Percentiles rank a stretch among this genome's conserved stretches.
phyloP scores from a whole-genome alignment of 2,888 invertebrate species.

The Machimus atricapillus region DNA sequence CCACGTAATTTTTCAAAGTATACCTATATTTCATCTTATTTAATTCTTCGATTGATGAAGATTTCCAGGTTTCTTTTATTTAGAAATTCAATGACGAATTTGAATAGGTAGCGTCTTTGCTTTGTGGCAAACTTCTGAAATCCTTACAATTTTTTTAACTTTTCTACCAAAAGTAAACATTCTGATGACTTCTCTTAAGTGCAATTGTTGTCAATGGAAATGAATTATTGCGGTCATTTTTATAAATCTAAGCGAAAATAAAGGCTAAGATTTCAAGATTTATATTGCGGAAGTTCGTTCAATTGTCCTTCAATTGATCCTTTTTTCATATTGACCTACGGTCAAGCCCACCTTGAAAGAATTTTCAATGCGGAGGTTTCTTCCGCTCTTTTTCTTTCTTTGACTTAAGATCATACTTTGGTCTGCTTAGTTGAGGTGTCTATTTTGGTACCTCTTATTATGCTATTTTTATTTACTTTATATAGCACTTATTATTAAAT shows the following conservation, averaged over 20 bases:
- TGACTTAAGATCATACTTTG: neutral
- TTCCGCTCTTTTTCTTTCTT: neutral
- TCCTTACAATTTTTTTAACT: neutral
- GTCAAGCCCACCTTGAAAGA: neutral
- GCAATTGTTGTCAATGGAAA: neutral
- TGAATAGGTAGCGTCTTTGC: neutral
- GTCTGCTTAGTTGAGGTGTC: neutral
- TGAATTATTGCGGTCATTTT: slow-evolving; percentile 28
- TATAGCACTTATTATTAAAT: too few species aligned
- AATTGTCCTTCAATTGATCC: neutral
- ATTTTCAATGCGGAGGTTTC: neutral
- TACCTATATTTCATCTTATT: neutral
- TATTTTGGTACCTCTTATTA: neutral
- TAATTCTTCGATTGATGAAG: neutral
- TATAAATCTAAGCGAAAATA: neutral
- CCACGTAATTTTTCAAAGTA: too few species aligned
- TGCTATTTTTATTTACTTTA: neutral
- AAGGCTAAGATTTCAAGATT: neutral
- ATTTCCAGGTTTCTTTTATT: neutral
- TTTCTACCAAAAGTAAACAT: neutral
- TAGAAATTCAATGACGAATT: neutral
- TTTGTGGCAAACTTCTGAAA: neutral
- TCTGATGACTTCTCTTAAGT: neutral
- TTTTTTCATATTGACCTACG: neutral
- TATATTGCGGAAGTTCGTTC: slow-evolving; percentile 8